Conservation (phyloP, 2,797 vertebrate genomes). For the Spizella passerina region DNA sequence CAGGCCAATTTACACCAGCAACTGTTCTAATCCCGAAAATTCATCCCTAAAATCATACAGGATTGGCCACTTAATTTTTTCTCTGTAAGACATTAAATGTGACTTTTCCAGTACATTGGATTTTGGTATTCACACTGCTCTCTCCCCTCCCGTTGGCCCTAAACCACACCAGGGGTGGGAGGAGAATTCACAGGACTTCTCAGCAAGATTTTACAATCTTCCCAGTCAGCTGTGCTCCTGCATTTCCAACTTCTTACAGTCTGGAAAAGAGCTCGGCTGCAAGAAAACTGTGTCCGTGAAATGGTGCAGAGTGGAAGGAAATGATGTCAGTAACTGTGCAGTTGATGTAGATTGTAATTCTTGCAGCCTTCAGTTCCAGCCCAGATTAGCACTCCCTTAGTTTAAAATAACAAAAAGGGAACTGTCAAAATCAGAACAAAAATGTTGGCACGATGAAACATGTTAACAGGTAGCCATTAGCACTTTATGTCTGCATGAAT, state of each 20-base stretch:
- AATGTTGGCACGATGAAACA: conserved; percentile 75
- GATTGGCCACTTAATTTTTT: not conserved
- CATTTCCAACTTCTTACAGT: not conserved
- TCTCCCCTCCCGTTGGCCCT: not conserved
- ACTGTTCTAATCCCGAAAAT: not conserved
- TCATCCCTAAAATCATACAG: not conserved
- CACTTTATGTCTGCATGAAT: conserved; percentile 76
- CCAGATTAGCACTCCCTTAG: conserved; percentile 63
- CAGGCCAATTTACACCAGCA: not conserved
- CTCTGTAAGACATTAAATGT: not conserved
- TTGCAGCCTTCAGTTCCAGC: conserved; percentile 67
- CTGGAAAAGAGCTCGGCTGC: conserved; percentile 14
- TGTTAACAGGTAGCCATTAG: conserved; percentile 79
- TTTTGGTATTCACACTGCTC: not conserved
- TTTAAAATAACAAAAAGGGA: conserved; percentile 70
- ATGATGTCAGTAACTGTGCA: conserved; percentile 40
- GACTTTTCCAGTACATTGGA: not conserved
- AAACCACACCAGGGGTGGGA: not conserved
- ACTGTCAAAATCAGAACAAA: conserved; percentile 67
- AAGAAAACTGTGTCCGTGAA: conserved; percentile 17
- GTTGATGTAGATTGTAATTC: conserved; percentile 45
- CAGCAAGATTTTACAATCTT: not conserved
- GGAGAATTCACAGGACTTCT: not conserved
- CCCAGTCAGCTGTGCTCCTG: not conserved
- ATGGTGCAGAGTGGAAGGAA: conserved; percentile 39